Percentiles rank a stretch among this genome's conserved stretches.
These are phyloP conservation scores for Paradoxurus hermaphroditus DNA, from an alignment of 2,113 vertebrate genomes.

Conservation along the genomic window DNA sequence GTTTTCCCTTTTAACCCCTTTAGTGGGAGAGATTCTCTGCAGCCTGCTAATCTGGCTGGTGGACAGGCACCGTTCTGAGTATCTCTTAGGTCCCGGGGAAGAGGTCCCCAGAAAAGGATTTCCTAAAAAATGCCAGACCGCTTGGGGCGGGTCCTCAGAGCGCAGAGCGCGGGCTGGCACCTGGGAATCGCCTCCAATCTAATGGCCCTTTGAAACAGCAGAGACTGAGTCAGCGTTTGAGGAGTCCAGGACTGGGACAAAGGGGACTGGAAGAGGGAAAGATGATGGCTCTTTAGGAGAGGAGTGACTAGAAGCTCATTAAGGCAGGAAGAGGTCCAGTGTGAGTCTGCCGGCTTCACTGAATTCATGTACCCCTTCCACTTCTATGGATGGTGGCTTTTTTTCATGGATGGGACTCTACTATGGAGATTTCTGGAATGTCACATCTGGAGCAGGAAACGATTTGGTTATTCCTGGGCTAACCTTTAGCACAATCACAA, in stretches of 20 bases:
- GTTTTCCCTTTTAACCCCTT: conserved; percentile 36
- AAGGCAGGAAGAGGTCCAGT: background rate
- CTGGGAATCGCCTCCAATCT: background rate
- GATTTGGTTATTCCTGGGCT: background rate
- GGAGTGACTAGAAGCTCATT: background rate
- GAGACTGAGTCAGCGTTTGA: background rate
- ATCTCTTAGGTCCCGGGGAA: background rate
- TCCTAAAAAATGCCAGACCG: conserved; percentile 19
- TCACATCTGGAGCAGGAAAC: background rate
- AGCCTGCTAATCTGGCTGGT: background rate
- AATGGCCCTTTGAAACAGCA: background rate
- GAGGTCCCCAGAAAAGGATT: background rate
- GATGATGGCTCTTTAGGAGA: background rate
- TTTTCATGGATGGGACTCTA: background rate
- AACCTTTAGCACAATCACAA: background rate
- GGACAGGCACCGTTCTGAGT: background rate
- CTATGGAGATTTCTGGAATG: background rate
- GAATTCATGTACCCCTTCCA: background rate
- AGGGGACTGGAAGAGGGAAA: background rate
- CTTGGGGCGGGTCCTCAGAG: background rate
- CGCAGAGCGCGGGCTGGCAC: background rate
- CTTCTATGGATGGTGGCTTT: background rate
- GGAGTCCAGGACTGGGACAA: conserved; percentile 45
- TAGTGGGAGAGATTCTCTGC: background rate
- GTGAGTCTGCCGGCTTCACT: background rate